Evolutionary conservation across 2,113 vertebrate species (phyloP), one percentile per base, ranked within the genome.

Genomic region (Cisticola juncidis): DNA sequence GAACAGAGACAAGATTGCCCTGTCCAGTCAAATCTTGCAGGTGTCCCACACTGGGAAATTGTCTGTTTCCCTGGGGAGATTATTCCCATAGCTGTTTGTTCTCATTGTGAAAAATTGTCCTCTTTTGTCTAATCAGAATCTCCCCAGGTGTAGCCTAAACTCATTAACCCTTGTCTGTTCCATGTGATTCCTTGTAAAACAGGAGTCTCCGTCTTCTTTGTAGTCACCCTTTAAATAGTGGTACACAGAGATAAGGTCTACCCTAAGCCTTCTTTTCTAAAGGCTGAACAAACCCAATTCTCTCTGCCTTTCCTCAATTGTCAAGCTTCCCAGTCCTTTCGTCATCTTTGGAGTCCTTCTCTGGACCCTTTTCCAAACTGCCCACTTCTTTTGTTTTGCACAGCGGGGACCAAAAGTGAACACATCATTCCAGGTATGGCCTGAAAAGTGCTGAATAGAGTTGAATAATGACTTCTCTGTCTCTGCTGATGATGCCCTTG

Each of bases 361-460:
- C 53, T 58, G 77, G 7, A 81, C 28, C 9, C 4, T 44, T 28
- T 36, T 58, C 10, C 36, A 44, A 50, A 2, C 13, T 25, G 5
- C 2, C 5, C 11, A 17, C 11, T 29, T 13, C 1, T 38, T 28
- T 38, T 81, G 38, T 38, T 20, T 38, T 33, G 8, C 11, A 6
- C 12, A 36, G 31, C 0, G 0, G 16, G 11, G 33, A 21, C 12
- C 9, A 73, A 29, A 88, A 40, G 5, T 24, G 28, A 60, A 0
- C 33, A 21, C 3, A 8, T 28, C 25, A 29, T n/a, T 66, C 28
- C 38, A 45, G 11, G 9, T 45, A 7, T 45, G 28, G 28, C 24
- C 9, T 81, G 13, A 58, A 8, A 45, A 60, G 28, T 0, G 0
- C 23, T 45, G 5, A 20, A 24, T 12, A 44, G 22, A 23, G 7